phyloP scores from a whole-genome alignment of 2,888 invertebrate genomes.

The Galeopsomyia nigrocyanea region DNA sequence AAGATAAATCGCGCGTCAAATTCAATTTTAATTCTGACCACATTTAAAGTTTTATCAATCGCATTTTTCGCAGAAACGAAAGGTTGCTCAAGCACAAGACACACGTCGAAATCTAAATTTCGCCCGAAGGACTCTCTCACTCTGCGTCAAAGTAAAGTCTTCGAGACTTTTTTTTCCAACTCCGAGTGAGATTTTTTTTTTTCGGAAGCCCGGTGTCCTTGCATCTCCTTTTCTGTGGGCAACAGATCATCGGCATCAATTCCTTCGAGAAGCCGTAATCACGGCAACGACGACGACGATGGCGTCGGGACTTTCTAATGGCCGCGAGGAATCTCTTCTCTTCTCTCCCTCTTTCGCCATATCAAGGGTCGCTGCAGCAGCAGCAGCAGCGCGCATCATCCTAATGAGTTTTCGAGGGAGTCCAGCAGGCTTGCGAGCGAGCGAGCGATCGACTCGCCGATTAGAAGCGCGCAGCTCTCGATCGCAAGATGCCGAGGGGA shows the following conservation, averaged over 20 bases:
- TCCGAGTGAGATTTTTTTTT: no score
- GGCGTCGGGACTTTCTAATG: slow-evolving; percentile 49
- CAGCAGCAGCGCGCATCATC: slow-evolving; percentile 23
- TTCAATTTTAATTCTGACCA: no score
- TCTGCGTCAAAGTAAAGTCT: no score
- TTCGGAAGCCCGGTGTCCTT: no score
- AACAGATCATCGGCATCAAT: slow-evolving; percentile 15
- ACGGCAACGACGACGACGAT: slow-evolving; percentile 1
- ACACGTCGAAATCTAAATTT: no score
- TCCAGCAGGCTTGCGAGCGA: slow-evolving; percentile 1
- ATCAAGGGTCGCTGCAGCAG: slow-evolving; percentile 39
- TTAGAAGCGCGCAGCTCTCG: slow-evolving; percentile 50
- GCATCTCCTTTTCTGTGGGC: neutral
- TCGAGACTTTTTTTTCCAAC: no score
- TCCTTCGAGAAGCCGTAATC: slow-evolving; percentile 23
- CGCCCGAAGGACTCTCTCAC: no score
- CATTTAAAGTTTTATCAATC: no score
- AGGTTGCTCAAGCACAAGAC: no score
- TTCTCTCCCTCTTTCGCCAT: slow-evolving; percentile 5
- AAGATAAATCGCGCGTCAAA: no score
- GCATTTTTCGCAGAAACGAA: no score
- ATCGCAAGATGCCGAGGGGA: slow-evolving; percentile 34
- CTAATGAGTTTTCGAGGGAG: slow-evolving; percentile 53
- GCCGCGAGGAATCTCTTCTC: slow-evolving; percentile 50
- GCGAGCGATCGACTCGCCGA: slow-evolving; percentile 48